These are phyloP conservation scores for Cepaea hortensis DNA, from an alignment of 2,888 invertebrate genomes.

Conservation along the genomic window DNA sequence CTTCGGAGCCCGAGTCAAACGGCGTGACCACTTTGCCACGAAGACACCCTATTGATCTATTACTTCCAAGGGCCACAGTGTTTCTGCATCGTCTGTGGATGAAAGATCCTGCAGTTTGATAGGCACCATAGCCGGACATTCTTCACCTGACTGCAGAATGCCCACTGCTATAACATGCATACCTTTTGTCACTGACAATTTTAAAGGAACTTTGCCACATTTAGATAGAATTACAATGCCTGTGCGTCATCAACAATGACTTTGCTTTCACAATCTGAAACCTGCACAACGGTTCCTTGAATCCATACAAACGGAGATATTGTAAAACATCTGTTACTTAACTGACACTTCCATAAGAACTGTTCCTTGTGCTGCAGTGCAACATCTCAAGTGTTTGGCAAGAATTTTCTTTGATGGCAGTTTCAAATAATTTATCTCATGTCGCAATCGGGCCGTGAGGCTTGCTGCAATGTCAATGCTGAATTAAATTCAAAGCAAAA, in stretches of 20 bases:
- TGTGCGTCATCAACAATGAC: slow-evolving; percentile 32
- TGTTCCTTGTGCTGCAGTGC: slow-evolving; percentile 9
- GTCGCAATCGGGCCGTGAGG: background rate
- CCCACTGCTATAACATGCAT: slow-evolving; percentile 34
- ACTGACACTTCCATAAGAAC: slow-evolving; percentile 7
- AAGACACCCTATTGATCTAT: background rate
- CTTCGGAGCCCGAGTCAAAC: too few relatives aligned
- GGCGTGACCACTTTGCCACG: too few relatives aligned
- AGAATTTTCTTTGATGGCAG: slow-evolving; percentile 27
- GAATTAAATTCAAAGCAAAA: too few relatives aligned
- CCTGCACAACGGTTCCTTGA: slow-evolving; percentile 30
- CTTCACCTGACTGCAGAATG: background rate
- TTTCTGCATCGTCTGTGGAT: slow-evolving; percentile 16
- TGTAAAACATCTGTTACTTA: slow-evolving; percentile 17
- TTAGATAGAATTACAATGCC: slow-evolving; percentile 5
- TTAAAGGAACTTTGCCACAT: slow-evolving; percentile 20
- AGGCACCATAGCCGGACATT: slow-evolving; percentile 17
- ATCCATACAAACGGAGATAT: slow-evolving; percentile 30
- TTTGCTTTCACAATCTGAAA: background rate
- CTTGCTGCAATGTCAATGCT: too few relatives aligned
- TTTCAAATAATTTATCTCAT: slow-evolving; percentile 16
- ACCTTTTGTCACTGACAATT: slow-evolving; percentile 7
- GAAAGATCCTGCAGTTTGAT: slow-evolving; percentile 32
- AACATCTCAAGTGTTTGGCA: background rate
- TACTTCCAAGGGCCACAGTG: slow-evolving; percentile 36